A percentile compares a stretch with the other conserved stretches of the same genome.
phyloP scores from a whole-genome alignment of 2,113 vertebrate genomes.

The Spea multiplicata region DNA sequence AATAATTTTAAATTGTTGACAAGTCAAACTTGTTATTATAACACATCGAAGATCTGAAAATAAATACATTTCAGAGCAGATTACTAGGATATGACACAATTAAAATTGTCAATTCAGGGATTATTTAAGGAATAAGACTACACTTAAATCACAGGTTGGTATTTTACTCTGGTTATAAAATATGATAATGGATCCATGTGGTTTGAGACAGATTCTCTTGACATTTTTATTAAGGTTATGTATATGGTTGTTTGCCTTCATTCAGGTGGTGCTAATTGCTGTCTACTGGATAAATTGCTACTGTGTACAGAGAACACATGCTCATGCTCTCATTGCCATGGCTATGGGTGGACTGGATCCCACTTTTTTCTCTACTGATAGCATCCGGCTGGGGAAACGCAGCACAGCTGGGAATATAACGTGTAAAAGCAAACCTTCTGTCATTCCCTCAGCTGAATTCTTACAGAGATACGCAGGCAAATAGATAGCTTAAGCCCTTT shows the following conservation, averaged over 20 bases:
- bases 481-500: slow-evolving; percentile 62
- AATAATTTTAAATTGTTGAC: too few relatives aligned
- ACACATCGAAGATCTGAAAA: too few relatives aligned
- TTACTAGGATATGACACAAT: too few relatives aligned
- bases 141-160: background rate
- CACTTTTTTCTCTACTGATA: slow-evolving; percentile 68
- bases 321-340: slow-evolving; percentile 59
- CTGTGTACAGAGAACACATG: slow-evolving; percentile 76
- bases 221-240: slow-evolving; percentile 82
- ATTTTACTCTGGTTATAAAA: background rate
- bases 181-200: slow-evolving; percentile 64
- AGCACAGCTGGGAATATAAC: slow-evolving; percentile 76
- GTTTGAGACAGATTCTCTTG: slow-evolving; percentile 67
- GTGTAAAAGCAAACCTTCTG: slow-evolving; percentile 69
- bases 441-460: slow-evolving; percentile 69
- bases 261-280: slow-evolving; percentile 79
- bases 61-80: too few relatives aligned
- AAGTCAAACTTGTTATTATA: too few relatives aligned
- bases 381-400: slow-evolving; percentile 71
- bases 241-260: slow-evolving; percentile 78
- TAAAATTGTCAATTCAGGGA: background rate
- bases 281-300: slow-evolving; percentile 70
- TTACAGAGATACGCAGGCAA: slow-evolving; percentile 68
- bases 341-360: slow-evolving; percentile 56
- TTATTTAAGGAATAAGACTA: background rate